Percentiles rank a stretch among this genome's conserved stretches.
Conservation (phyloP, 2,113 vertebrate species). For the Hypanus sabinus region DNA sequence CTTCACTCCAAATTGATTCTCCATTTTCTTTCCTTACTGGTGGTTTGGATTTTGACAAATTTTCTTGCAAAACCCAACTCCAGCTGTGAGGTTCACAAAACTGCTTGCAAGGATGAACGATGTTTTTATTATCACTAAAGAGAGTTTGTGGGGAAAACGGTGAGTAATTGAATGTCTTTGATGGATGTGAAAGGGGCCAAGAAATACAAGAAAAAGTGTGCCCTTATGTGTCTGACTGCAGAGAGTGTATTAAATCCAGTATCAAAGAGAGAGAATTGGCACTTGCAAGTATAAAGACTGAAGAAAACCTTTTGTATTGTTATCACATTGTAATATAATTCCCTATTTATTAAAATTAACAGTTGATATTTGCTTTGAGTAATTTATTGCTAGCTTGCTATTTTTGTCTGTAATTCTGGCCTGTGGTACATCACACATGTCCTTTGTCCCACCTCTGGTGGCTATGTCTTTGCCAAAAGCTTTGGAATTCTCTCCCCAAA, state of each 20-base stretch:
- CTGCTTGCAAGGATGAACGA: background rate
- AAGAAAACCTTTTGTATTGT: background rate
- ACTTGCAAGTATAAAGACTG: background rate
- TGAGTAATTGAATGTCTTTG: background rate
- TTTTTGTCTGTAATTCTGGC: background rate
- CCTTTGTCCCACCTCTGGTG: background rate
- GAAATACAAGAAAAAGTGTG: background rate
- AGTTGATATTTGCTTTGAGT: background rate
- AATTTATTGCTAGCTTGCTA: background rate
- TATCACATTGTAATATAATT: background rate
- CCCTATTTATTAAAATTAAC: background rate
- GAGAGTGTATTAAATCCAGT: background rate
- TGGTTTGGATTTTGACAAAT: background rate
- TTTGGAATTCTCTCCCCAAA: background rate
- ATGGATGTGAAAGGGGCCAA: background rate
- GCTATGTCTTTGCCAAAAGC: too few species aligned
- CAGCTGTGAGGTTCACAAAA: background rate
- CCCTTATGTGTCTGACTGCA: background rate
- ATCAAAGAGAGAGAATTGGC: background rate
- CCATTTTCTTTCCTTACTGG: background rate
- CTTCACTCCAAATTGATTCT: background rate
- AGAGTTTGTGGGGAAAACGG: background rate
- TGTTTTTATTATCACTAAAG: background rate
- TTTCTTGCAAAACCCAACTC: background rate
- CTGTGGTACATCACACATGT: background rate